These are phyloP conservation scores for Bombus turneri DNA, from an alignment of 1,140 invertebrate genomes.

Conservation along the genomic window DNA sequence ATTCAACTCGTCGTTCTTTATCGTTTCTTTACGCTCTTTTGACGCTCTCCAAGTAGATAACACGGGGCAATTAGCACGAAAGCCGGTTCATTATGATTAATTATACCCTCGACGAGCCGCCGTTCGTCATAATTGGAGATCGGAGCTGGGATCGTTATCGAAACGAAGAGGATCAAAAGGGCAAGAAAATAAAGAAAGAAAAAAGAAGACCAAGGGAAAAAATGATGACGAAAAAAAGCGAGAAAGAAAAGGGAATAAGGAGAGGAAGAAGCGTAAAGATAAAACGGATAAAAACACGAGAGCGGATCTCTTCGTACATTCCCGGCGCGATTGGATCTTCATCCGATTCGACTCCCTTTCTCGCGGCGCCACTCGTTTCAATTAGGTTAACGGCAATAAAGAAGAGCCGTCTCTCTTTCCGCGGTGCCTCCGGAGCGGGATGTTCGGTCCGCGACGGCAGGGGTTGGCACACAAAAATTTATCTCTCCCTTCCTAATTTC, in stretches of 20 bases:
- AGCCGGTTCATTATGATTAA: slow-evolving; percentile 49
- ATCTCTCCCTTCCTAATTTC: slow-evolving; percentile 63
- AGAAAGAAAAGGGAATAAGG: neutral
- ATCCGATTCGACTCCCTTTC: slow-evolving; percentile 39
- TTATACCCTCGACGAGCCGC: slow-evolving; percentile 30
- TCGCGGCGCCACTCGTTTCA: slow-evolving; percentile 55
- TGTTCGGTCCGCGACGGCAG: neutral
- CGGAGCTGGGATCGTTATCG: slow-evolving; percentile 24
- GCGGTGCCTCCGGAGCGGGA: neutral
- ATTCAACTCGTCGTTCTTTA: neutral
- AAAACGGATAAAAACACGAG: slow-evolving; percentile 32
- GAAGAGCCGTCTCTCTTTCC: slow-evolving; percentile 26
- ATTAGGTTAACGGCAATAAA: slow-evolving; percentile 60
- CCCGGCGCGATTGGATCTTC: slow-evolving; percentile 40
- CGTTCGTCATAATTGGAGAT: slow-evolving; percentile 50
- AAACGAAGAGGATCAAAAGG: slow-evolving; percentile 20
- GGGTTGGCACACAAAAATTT: slow-evolving; percentile 45
- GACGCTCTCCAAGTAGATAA: slow-evolving; percentile 13
- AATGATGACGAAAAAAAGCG: neutral
- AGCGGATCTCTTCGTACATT: slow-evolving; percentile 28
- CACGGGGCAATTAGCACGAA: slow-evolving; percentile 36
- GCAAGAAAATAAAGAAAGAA: neutral
- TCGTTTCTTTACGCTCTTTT: slow-evolving; percentile 29
- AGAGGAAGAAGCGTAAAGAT: neutral
- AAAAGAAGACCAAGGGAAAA: too few relatives aligned